Evolutionary conservation across 2,888 invertebrate species (phyloP).

Genomic region (Thelaira solivaga): DNA sequence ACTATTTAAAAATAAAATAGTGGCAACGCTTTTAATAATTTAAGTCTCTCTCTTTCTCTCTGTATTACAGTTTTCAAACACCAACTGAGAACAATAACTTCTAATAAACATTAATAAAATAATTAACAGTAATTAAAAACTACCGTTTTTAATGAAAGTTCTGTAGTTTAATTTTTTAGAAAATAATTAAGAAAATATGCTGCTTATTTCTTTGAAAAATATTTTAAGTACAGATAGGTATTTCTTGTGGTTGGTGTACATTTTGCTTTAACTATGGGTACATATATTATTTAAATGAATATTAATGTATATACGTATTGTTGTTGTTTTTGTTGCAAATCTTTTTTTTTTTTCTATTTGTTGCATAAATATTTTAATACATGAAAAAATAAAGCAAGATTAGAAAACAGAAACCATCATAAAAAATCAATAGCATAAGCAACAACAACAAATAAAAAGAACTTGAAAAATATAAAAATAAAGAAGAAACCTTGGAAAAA

Average conservation of each 20-base stretch:
- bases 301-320: background rate
- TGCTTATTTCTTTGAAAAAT: too few relatives aligned
- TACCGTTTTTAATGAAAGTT: background rate
- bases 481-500: constrained; percentile 56
- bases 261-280: background rate
- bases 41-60: background rate
- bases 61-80: too few relatives aligned
- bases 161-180: background rate
- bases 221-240: background rate
- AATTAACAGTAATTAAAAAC: background rate
- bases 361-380: background rate
- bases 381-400: background rate
- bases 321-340: background rate
- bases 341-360: background rate
- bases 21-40: too few relatives aligned
- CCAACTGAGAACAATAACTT: background rate
- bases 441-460: constrained; percentile 40
- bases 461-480: constrained; percentile 39
- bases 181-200: too few relatives aligned
- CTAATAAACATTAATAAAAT: background rate
- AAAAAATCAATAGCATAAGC: constrained; percentile 50
- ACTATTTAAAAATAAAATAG: too few relatives aligned
- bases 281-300: background rate
- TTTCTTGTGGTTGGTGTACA: background rate
- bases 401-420: background rate